Conservation (phyloP, 2,888 invertebrate genomes). For the Chymomyza amoena region DNA sequence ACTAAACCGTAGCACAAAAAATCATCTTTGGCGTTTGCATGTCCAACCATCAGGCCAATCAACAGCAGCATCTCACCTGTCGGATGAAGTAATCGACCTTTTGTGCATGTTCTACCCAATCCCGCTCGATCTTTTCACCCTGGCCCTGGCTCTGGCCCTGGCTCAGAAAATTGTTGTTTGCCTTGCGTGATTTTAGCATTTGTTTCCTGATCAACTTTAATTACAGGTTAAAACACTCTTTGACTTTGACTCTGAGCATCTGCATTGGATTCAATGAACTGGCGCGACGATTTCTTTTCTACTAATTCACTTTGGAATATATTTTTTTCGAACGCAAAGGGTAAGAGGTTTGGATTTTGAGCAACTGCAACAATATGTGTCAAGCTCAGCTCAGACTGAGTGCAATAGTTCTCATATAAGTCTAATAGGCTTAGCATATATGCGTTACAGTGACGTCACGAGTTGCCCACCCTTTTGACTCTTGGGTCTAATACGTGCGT, state of each 20-base stretch:
- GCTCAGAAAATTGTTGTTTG: conserved; percentile 24
- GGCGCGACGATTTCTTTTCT: conserved; percentile 1
- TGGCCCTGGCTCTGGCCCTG: background rate
- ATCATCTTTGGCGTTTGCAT: conserved; percentile 45
- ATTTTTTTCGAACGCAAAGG: conserved; percentile 2
- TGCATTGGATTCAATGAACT: conserved; percentile 28
- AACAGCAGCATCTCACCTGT: conserved; percentile 63
- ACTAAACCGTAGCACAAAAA: background rate
- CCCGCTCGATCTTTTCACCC: background rate
- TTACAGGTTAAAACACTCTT: conserved; percentile 34
- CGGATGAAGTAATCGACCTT: conserved; percentile 73
- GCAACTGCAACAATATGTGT: background rate
- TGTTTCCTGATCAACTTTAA: conserved; percentile 72
- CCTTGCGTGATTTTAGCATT: conserved; percentile 74
- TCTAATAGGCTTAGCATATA: too few species aligned
- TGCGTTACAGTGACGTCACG: too few species aligned
- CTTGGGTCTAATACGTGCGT: too few species aligned
- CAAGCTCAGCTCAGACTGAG: background rate
- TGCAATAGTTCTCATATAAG: too few species aligned
- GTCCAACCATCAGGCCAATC: conserved; percentile 46
- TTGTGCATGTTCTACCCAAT: conserved; percentile 23
- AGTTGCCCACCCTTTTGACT: too few species aligned
- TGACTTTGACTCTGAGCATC: conserved; percentile 10
- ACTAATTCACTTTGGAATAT: background rate
- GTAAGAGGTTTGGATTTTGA: background rate